Evolutionary conservation across 2,113 vertebrate genomes (phyloP), one percentile per base, ranked within the genome.

Genomic region (Salvelinus alpinus): DNA sequence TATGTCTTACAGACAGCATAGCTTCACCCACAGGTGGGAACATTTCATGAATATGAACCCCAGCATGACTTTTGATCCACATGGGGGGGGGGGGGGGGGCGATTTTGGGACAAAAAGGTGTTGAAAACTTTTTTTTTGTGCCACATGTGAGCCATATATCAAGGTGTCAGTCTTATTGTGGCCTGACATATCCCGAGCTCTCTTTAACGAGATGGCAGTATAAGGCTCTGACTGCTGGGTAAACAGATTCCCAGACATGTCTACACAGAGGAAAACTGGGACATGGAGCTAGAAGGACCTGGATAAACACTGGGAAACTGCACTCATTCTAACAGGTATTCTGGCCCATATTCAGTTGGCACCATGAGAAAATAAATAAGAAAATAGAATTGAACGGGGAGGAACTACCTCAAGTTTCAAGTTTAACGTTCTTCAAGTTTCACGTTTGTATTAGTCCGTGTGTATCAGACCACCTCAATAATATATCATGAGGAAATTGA

Each of bases 201-300:
- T 44, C 38, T 44, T 44, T 84, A 90, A 54, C 73, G 71, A 71
- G 76, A 78, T 31, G 69, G 74, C 78, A 81, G 78, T 64, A 44
- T 44, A 44, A 44, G 38, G 38, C 38, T 9, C 38, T 72, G 27
- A 82, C 69, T 80, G 74, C 80, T 84, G 83, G 70, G 20, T 72
- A 88, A 91, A 91, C 86, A 86, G 76, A 68, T 79, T 88, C 47
- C 73, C 79, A 81, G 84, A 84, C 78, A 44, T 9, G 38, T 44
- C 38, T 72, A 81, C 60, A 67, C 74, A 48, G 3, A 54, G 73
- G 85, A 29, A 72, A 70, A 81, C 82, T 11, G 38, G 31, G 70
- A 65, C 74, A 59, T 31, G 38, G 81, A 70, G 78, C 2, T 59
- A 74, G 62, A 75, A 60, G 80, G 71, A 84, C 34, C 80, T 74